A percentile compares a stretch with the other conserved stretches of the same genome.
Evolutionary conservation across 2,888 invertebrate genomes (phyloP).

Genomic region (Dryobotodes eremita): DNA sequence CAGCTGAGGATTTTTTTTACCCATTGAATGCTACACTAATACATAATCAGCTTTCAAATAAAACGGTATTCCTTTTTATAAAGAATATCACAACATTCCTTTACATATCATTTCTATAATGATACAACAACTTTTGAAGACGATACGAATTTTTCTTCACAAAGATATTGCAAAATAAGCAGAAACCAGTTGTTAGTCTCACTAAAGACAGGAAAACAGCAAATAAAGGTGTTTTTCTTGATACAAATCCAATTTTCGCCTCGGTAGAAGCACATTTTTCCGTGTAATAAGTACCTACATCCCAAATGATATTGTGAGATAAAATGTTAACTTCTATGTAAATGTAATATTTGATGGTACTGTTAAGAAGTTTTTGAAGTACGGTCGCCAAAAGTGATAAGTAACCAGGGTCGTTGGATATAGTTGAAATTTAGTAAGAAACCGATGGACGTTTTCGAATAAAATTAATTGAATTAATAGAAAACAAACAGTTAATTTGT

Average conservation of each 20-base stretch:
- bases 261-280: not conserved
- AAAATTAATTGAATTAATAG: too few relatives aligned
- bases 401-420: too few relatives aligned
- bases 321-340: not conserved
- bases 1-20: not conserved
- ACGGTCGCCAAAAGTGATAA: too few relatives aligned
- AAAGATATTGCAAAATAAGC: not conserved
- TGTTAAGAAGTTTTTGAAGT: not conserved
- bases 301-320: not conserved
- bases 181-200: not conserved
- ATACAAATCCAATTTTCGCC: not conserved
- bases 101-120: not conserved
- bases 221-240: constrained; percentile 4
- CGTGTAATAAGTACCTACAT: not conserved
- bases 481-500: too few relatives aligned
- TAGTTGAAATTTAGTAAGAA: too few relatives aligned
- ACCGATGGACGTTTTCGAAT: too few relatives aligned
- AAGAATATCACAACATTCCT: not conserved
- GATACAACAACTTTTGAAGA: not conserved
- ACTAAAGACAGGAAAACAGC: not conserved
- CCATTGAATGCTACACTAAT: not conserved
- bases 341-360: not conserved
- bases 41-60: too few relatives aligned
- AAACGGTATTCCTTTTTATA: not conserved
- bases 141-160: not conserved